phyloP scores from a whole-genome alignment of 2,113 vertebrate genomes.

The Elephas maximus region DNA sequence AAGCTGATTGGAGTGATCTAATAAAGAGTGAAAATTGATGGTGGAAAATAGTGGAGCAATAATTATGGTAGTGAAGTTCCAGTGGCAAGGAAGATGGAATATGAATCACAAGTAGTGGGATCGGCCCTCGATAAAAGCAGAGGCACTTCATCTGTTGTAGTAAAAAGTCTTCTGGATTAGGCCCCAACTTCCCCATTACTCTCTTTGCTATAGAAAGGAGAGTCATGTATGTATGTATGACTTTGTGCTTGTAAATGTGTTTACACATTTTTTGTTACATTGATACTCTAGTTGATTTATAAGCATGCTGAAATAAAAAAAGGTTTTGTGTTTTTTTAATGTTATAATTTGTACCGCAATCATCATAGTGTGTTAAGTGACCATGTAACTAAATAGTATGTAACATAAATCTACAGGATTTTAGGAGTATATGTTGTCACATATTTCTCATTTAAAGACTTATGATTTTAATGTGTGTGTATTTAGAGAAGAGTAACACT shows the following conservation, averaged over 20 bases:
- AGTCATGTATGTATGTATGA: neutral
- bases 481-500: neutral
- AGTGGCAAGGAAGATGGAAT: neutral
- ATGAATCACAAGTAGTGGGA: neutral
- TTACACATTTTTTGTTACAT: neutral
- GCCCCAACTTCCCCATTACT: neutral
- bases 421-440: neutral
- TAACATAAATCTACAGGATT: neutral
- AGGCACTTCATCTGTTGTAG: neutral
- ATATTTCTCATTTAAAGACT: neutral
- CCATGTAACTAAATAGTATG: neutral
- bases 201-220: neutral
- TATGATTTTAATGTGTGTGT: neutral
- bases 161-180: neutral
- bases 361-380: neutral
- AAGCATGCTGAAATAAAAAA: neutral
- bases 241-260: neutral
- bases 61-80: neutral
- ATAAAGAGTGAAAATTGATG: neutral
- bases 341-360: neutral
- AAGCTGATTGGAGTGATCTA: neutral
- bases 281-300: neutral
- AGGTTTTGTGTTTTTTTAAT: neutral
- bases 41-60: neutral
- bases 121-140: neutral